Evolutionary conservation across 2,888 invertebrate species (phyloP), one percentile per base, ranked within the genome.

Genomic region (Strigamia crassipes): DNA sequence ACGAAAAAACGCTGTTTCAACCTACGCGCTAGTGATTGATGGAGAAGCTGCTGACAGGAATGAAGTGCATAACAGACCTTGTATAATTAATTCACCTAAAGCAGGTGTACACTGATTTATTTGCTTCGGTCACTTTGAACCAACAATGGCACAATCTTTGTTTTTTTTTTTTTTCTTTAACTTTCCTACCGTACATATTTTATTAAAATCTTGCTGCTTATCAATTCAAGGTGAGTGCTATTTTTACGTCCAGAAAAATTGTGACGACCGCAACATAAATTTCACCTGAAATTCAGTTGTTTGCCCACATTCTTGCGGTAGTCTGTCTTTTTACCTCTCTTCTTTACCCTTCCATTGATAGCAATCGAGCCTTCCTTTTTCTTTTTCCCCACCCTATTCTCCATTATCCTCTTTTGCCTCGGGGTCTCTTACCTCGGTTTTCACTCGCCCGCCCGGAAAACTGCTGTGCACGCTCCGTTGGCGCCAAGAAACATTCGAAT

Each of bases 371-470:
- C 73, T 73, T 27, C 73, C 73, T 31, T 15, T 73, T 73, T 27
- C 23, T 18, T 12, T 73, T 73, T 73, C 27, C 73, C 73, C 73
- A 73, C 73, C 73, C 73, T 73, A 27, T n/a, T 27, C 31, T 4
- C 73, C 73, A 73, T 73, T 73, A 73, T 73, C 73, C 73, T 31
- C 73, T 73, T 31, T 73, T 73, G 73, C 73, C 73, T 73, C 73
- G 12, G 73, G 73, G 27, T 23, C 27, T 73, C 56, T 73, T 73
- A 73, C 73, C 73, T 73, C 31, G 31, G 73, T 73, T 73, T 73
- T 73, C 73, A 27, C 31, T 73, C 73, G 73, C 73, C 73, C 23
- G 73, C n/a, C 73, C 73, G 73, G 73, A 73, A 73, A 73, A 73
- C 73, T 73, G 31, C 73, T 73, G 31, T 15, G 73, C 73, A 73